phyloP scores from a whole-genome alignment of 1,140 invertebrate genomes.

The Neodiprion lecontei region DNA sequence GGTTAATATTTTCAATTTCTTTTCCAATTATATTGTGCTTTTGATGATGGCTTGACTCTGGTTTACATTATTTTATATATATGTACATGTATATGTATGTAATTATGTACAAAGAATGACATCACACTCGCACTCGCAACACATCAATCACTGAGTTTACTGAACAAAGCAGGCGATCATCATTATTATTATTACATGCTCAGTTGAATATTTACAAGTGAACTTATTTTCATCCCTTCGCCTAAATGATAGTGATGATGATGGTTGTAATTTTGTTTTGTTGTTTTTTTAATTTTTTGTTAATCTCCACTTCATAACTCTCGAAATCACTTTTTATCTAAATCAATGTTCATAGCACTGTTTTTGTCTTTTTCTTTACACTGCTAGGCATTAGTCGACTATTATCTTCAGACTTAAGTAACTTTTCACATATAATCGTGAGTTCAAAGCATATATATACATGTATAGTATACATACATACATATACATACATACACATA shows the following conservation, averaged over 20 bases:
- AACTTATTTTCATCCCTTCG: neutral
- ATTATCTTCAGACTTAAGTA: slow-evolving; percentile 47
- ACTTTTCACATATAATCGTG: slow-evolving; percentile 32
- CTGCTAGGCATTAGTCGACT: slow-evolving; percentile 43
- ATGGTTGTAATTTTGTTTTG: neutral
- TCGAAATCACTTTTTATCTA: slow-evolving; percentile 39
- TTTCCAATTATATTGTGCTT: slow-evolving; percentile 42
- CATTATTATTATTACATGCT: slow-evolving; percentile 37
- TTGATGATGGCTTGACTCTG: slow-evolving; percentile 59
- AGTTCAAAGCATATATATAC: slow-evolving; percentile 32
- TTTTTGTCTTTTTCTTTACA: slow-evolving; percentile 46
- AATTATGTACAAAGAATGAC: slow-evolving; percentile 62
- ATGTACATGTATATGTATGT: slow-evolving; percentile 61
- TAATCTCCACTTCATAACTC: neutral
- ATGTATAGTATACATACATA: slow-evolving; percentile 25
- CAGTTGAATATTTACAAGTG: slow-evolving; percentile 55
- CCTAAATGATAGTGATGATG: neutral
- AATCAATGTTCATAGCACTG: slow-evolving; percentile 50
- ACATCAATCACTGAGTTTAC: slow-evolving; percentile 51
- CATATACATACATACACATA: too few relatives aligned
- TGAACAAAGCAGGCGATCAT: slow-evolving; percentile 36
- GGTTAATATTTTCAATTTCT: neutral
- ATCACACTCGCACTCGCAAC: slow-evolving; percentile 50
- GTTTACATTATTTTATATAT: slow-evolving; percentile 44
- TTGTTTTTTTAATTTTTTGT: neutral